Base-by-base conservation (phyloP, 2,888 invertebrate species). In the Chromoteleia sp. region DNA sequence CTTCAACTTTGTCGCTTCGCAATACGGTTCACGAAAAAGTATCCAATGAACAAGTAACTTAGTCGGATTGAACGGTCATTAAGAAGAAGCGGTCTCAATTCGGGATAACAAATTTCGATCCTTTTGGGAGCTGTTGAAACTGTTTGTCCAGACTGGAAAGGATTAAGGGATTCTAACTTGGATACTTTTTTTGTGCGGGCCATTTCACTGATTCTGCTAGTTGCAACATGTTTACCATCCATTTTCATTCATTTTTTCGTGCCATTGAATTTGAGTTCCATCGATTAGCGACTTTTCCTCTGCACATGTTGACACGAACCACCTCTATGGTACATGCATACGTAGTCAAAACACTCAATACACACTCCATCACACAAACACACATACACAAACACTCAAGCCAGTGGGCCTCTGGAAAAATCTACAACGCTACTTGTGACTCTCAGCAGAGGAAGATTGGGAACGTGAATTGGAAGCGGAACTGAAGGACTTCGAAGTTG, bases 391-490 rank as follows among this genome's bases (percentile, higher is more conserved):
- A 74, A 83, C 63, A 83, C 54, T 77, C 68, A 84, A 74, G 85
- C 86, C 88, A 87, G 87, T 85, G 84, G 88, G 86, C 89, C 87
- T 86, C 88, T 86, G 85, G 86, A 87, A 89, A 88, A 87, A 87
- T 87, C 88, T 90, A 89, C 88, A 88, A 89, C 87, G 88, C 89
- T 88, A 88, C 89, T 89, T 90, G 88, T 91, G 87, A 89, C 86
- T 89, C 87, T 91, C 92, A 90, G 89, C 92, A 94, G 93, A 96
- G 95, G 97, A 97, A 92, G 97, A 98, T 93, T 98, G 98, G 98
- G 98, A 98, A 93, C 97, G 96, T 91, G 98, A 98, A 92, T 93
- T 98, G 90, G 98, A 98, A 91, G 97, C 97, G 58, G 98, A 98
- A 93, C 94, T 98, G 86, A 97, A 97, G 92, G 98, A 98, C 91